Percentiles rank a stretch among this genome's conserved stretches.
phyloP scores from a whole-genome alignment of 2,888 invertebrate genomes.

The Dryobotodes eremita region DNA sequence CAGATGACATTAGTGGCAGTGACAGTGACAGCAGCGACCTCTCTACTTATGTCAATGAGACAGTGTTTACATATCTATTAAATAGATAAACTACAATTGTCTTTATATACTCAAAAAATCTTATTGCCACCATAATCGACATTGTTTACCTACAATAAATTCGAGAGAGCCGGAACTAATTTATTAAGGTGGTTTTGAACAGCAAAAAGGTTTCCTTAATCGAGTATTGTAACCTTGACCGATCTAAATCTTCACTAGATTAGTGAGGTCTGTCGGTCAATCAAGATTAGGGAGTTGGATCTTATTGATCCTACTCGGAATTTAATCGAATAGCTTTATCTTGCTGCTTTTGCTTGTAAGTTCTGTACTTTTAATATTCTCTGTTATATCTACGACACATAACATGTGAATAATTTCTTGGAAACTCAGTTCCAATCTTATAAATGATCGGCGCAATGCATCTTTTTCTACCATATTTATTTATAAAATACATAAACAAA shows the following conservation, averaged over 20 bases:
- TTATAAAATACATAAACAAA: no score
- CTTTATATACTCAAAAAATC: not conserved
- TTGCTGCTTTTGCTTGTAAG: not conserved
- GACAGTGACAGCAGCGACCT: not conserved
- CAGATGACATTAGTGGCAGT: not conserved
- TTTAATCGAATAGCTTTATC: conserved; percentile 24
- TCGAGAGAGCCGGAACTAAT: conserved; percentile 15
- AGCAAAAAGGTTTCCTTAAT: conserved; percentile 26
- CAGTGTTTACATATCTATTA: not conserved
- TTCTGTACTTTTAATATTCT: not conserved
- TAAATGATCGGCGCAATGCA: no score
- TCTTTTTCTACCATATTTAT: no score
- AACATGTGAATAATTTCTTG: not conserved
- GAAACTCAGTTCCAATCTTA: no score
- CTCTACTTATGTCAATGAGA: not conserved
- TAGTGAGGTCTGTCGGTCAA: conserved; percentile 37
- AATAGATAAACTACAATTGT: not conserved
- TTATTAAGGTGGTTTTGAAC: conserved; percentile 10
- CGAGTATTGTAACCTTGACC: conserved; percentile 37
- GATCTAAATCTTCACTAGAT: conserved; percentile 47
- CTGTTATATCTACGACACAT: not conserved
- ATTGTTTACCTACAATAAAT: not conserved
- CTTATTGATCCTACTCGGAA: conserved; percentile 38
- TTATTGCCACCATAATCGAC: not conserved
- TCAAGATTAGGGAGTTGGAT: conserved; percentile 45